phyloP scores from a whole-genome alignment of 2,113 vertebrate genomes.

The Paracanthobrama guichenoti region DNA sequence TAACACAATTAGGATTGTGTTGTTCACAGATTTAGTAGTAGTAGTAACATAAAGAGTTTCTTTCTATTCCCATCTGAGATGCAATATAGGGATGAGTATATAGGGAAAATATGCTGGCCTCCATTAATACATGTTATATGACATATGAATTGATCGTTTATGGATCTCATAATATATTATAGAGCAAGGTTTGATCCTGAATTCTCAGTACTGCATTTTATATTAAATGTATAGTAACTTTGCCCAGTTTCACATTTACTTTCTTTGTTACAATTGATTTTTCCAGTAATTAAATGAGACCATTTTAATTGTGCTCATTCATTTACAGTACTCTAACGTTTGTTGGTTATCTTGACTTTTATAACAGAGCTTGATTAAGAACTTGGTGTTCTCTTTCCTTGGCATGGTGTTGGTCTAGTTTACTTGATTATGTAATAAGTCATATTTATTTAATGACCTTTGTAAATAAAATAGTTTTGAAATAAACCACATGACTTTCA shows the following conservation, averaged over 20 bases:
- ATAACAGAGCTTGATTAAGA: slow-evolving; percentile 23
- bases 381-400: slow-evolving; percentile 23
- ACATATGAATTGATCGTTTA: not conserved
- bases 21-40: not conserved
- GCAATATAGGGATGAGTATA: not conserved
- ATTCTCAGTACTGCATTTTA: not conserved
- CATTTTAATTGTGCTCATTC: not conserved
- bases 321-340: not conserved
- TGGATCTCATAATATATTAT: slow-evolving; percentile 25
- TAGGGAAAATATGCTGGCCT: not conserved
- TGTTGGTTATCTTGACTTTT: not conserved
- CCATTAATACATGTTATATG: not conserved
- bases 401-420: slow-evolving; percentile 26
- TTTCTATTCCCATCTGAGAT: no score
- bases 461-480: slow-evolving; percentile 73
- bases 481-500: slow-evolving; percentile 71
- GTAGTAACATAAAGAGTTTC: no score
- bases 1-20: not conserved
- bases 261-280: not conserved
- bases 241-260: not conserved
- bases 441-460: slow-evolving; percentile 70
- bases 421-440: slow-evolving; percentile 10
- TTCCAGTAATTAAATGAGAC: not conserved
- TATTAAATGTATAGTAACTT: not conserved
- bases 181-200: not conserved